Conservation (phyloP, 2,888 invertebrate genomes). For the Machimus rusticus region DNA sequence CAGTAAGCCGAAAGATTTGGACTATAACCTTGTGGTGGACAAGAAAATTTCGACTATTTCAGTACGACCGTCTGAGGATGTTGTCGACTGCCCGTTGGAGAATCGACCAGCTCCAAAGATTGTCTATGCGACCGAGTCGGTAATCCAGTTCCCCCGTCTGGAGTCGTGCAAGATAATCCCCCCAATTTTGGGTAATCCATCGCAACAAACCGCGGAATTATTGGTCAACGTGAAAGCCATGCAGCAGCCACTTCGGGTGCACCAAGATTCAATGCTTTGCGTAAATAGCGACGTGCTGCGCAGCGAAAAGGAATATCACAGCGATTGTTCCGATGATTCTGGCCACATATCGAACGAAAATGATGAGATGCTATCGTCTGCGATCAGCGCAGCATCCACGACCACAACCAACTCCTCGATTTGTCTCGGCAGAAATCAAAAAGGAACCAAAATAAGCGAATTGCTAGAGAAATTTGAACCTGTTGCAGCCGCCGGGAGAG, state of each 20-base stretch:
- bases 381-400: conserved; percentile 42
- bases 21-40: neutral
- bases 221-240: conserved; percentile 56
- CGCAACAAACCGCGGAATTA: conserved; percentile 57
- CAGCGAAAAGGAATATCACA: conserved; percentile 66
- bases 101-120: neutral
- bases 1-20: neutral
- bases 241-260: conserved; percentile 40
- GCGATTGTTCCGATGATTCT: conserved; percentile 81
- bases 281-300: conserved; percentile 41
- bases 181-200: conserved; percentile 57
- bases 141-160: conserved; percentile 54
- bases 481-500: neutral
- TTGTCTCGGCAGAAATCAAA: conserved; percentile 45
- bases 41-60: neutral
- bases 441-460: conserved; percentile 54
- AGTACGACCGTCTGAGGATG: neutral
- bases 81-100: neutral
- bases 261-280: conserved; percentile 44
- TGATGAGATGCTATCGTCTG: conserved; percentile 58
- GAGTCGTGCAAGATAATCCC: conserved; percentile 61
- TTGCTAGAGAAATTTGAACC: conserved; percentile 58
- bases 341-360: conserved; percentile 82
- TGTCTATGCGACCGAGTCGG: conserved; percentile 58
- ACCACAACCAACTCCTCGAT: conserved; percentile 44